These are phyloP conservation scores for Campoletis raptor DNA, from an alignment of 2,888 invertebrate genomes.

Conservation along the genomic window DNA sequence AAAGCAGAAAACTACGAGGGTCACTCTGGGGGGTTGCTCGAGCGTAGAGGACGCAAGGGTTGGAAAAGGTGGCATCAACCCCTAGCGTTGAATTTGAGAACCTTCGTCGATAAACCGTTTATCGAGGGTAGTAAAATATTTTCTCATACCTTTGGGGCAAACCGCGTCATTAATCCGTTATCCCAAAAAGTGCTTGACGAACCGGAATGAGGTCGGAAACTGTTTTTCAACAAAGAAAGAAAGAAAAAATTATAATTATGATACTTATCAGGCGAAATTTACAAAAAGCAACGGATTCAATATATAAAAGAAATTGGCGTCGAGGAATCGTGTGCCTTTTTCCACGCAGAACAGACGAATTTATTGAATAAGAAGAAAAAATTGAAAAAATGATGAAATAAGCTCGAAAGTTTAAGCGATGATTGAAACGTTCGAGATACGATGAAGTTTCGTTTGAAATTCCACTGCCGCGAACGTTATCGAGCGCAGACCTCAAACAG, in stretches of 20 bases:
- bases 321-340: neutral
- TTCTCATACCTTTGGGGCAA: neutral
- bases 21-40: constrained; percentile 60
- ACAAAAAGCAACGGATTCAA: neutral
- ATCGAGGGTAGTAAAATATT: constrained; percentile 49
- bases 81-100: constrained; percentile 39
- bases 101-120: constrained; percentile 35
- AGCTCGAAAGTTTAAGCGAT: neutral
- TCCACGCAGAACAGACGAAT: neutral
- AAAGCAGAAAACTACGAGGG: constrained; percentile 77
- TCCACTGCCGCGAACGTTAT: constrained; percentile 45
- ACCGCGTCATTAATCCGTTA: neutral
- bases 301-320: neutral
- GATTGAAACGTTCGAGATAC: neutral
- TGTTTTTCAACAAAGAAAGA: neutral
- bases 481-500: constrained; percentile 63
- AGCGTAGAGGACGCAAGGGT: constrained; percentile 7
- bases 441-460: neutral
- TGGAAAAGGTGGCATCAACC: constrained; percentile 38
- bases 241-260: neutral
- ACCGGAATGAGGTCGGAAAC: neutral
- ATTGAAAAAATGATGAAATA: neutral
- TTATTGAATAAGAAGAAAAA: neutral
- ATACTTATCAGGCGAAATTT: neutral
- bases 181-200: neutral